Conservation (phyloP, 2,888 invertebrate genomes). For the Apomyelois bistriatella region DNA sequence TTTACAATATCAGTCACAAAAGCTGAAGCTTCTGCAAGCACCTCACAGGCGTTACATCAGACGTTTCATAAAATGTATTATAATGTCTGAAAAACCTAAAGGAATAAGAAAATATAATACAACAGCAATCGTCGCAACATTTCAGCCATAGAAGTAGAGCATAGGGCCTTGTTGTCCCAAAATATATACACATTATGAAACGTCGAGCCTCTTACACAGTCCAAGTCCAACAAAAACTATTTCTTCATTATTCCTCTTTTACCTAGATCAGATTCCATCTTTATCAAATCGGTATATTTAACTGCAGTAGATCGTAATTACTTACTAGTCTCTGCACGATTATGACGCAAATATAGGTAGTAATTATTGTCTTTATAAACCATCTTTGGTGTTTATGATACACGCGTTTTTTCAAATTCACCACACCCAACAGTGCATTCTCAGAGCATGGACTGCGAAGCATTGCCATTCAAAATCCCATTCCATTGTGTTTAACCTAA, state of each 20-base stretch:
- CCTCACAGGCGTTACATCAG: conserved; percentile 51
- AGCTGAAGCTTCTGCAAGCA: conserved; percentile 54
- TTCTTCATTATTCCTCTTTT: no score
- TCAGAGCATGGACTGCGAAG: conserved; percentile 31
- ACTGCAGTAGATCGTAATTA: no score
- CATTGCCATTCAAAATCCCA: conserved; percentile 46
- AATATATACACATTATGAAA: conserved; percentile 66
- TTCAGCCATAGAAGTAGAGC: conserved; percentile 24
- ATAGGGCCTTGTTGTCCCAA: conserved; percentile 54
- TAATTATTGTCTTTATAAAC: no score
- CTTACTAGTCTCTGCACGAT: no score
- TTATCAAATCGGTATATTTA: no score
- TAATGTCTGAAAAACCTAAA: conserved; percentile 41
- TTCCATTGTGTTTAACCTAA: conserved; percentile 67
- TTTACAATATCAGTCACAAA: conserved; percentile 62
- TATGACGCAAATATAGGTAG: no score
- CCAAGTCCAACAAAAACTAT: conserved; percentile 13
- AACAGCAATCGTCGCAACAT: conserved; percentile 45
- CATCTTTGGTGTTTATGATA: no score
- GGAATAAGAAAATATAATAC: conserved; percentile 72
- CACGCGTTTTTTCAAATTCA: no score
- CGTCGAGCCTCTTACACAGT: conserved; percentile 37
- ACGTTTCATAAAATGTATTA: conserved; percentile 74
- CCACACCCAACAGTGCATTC: background rate
- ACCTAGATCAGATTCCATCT: no score